Evolutionary conservation across 2,113 vertebrate species (phyloP).

Genomic region (Actenoides hombroni): DNA sequence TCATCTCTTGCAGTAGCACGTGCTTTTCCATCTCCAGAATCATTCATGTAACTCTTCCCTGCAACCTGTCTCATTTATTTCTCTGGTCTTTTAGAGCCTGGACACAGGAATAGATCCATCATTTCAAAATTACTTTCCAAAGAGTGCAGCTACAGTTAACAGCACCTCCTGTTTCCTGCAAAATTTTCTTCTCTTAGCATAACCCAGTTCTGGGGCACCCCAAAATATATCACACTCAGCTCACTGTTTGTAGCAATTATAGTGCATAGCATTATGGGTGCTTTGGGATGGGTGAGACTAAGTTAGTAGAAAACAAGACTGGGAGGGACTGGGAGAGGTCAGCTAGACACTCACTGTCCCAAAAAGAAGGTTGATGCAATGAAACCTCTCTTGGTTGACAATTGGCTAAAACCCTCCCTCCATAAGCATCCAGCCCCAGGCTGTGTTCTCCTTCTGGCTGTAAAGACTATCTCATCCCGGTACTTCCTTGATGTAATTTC

Average conservation of each 20-base stretch:
- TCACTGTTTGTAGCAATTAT: neutral
- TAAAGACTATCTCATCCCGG: neutral
- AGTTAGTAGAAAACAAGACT: neutral
- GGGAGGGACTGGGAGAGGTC: neutral
- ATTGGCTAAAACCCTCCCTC: neutral
- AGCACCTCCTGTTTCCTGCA: accelerated
- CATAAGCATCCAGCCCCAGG: neutral
- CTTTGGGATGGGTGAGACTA: neutral
- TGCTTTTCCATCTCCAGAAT: neutral
- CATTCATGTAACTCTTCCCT: neutral
- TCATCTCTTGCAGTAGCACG: accelerated
- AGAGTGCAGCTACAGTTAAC: neutral
- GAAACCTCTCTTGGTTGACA: neutral
- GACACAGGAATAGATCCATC: neutral
- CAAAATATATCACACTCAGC: neutral
- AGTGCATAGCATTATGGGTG: neutral
- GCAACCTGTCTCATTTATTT: neutral
- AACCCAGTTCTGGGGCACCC: neutral
- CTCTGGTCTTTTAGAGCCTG: neutral
- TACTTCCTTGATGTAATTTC: neutral
- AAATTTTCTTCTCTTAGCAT: neutral
- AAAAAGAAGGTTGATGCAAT: accelerated
- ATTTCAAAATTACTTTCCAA: neutral
- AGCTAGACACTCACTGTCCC: neutral
- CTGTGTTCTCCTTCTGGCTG: neutral